Percentiles rank a stretch among this genome's conserved stretches.
These are phyloP conservation scores for Coptodon rendalli DNA, from an alignment of 2,113 vertebrate species.

Conservation along the genomic window DNA sequence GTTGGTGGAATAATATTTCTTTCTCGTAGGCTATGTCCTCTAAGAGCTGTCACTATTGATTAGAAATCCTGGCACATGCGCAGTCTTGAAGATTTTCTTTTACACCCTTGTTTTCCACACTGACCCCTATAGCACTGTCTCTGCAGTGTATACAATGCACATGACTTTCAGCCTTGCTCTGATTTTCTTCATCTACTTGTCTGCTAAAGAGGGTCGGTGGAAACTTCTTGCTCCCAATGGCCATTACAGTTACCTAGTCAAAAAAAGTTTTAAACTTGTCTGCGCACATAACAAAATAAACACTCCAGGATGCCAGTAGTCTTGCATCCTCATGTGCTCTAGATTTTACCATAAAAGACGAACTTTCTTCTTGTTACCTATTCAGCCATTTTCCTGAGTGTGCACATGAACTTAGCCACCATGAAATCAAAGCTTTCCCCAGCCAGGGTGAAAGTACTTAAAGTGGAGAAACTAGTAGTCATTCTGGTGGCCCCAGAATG, in stretches of 20 bases:
- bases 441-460: not conserved
- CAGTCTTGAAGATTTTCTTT: not conserved
- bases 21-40: not conserved
- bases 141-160: not conserved
- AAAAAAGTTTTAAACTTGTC: not conserved
- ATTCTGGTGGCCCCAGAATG: not conserved
- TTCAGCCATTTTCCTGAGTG: not conserved
- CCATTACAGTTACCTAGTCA: not conserved
- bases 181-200: not conserved
- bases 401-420: not conserved
- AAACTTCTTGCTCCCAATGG: not conserved
- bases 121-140: not conserved
- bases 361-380: not conserved
- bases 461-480: not conserved
- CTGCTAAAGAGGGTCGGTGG: not conserved
- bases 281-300: not conserved
- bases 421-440: not conserved
- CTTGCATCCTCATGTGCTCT: not conserved
- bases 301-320: not conserved
- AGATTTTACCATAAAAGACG: not conserved
- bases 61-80: not conserved
- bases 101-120: not conserved
- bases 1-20: not conserved
- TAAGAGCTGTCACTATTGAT: not conserved
- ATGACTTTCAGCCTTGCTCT: not conserved